Evolutionary conservation across 2,888 invertebrate species (phyloP), one percentile per base, ranked within the genome.

Genomic region (Chaetogeoica ovagalla): DNA sequence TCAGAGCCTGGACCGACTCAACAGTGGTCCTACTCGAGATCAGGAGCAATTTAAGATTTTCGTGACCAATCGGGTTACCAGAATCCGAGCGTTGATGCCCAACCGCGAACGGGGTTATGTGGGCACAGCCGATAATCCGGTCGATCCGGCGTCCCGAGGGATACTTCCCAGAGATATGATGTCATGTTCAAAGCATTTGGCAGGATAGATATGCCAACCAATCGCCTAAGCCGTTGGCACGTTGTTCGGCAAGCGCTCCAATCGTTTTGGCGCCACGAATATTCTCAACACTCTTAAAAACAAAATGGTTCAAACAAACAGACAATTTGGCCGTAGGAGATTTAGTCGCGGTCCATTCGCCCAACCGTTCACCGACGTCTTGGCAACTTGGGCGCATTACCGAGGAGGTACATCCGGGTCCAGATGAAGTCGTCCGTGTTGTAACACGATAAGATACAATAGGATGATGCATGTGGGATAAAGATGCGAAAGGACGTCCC

Each of bases 261-360:
- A n/a, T 81, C 82, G 1, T 83, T 84, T 74, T 84, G 83, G 84
- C 39, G 39, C 7, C 81, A 79, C 7, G 84, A 84, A 71, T 84
- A 83, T 63, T 73, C 84, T 1, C 82, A n/a, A 82, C 6, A 81
- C 72, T 0, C 76, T 84, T 3, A 82, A 77, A n/a, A 63, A 84
- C 15, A 1, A 81, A 82, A 23, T 82, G 82, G 82, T 37, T 23
- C 19, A 17, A 43, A 0, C 60, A 43, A 21, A 79, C 62, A 60
- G 23, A 19, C 3, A 60, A 23, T 11, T 60, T 60, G 23, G 60
- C 9, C 9, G 60, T 23, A 60, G 60, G 21, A 60, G 60, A 60
- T 23, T 17, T 85, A 8, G 85, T 85, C 9, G 23, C n/a, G n/a
- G n/a, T n/a, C n/a, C n/a, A n/a, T n/a, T n/a, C n/a, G n/a, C n/a